Evolutionary conservation across 2,113 vertebrate genomes (phyloP).

Genomic region (Epinephelus lanceolatus): DNA sequence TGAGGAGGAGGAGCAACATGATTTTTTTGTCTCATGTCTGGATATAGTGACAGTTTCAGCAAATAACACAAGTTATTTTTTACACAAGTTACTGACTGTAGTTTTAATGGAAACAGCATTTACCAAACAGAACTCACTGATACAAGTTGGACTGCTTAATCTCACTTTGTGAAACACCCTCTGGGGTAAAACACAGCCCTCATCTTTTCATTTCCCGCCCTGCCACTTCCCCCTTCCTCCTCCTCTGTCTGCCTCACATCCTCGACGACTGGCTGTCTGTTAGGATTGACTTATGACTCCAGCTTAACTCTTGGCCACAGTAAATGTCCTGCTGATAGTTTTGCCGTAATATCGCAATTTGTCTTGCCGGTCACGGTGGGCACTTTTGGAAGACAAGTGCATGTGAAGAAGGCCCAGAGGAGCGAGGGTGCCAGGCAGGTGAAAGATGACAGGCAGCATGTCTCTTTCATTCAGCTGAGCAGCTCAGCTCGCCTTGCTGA

Average conservation of each 20-base stretch:
- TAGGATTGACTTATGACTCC: conserved; percentile 64
- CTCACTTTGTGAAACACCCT: background rate
- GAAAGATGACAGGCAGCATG: conserved; percentile 76
- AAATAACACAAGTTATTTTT: too few species aligned
- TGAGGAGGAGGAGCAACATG: too few species aligned
- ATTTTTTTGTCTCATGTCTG: too few species aligned
- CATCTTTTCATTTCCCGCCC: conserved; percentile 26
- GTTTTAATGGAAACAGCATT: background rate
- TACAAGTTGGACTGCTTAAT: background rate
- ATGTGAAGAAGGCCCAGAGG: conserved; percentile 69
- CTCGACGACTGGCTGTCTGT: conserved; percentile 27
- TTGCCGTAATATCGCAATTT: conserved; percentile 76
- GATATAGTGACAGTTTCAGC: too few species aligned
- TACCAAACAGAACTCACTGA: background rate
- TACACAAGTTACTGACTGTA: too few species aligned
- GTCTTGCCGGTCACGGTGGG: conserved; percentile 72
- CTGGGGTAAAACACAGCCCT: conserved; percentile 8
- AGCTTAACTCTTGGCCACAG: conserved; percentile 68
- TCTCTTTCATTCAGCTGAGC: conserved; percentile 58
- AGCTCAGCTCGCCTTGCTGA: conserved; percentile 39
- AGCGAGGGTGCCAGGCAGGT: conserved; percentile 69
- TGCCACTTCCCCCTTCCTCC: conserved; percentile 12
- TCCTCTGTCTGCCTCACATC: conserved; percentile 9
- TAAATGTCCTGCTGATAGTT: conserved; percentile 75
- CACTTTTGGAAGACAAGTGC: conserved; percentile 77